Conservation (phyloP, 2,797 vertebrate species). For the Enteromius paludinosus region DNA sequence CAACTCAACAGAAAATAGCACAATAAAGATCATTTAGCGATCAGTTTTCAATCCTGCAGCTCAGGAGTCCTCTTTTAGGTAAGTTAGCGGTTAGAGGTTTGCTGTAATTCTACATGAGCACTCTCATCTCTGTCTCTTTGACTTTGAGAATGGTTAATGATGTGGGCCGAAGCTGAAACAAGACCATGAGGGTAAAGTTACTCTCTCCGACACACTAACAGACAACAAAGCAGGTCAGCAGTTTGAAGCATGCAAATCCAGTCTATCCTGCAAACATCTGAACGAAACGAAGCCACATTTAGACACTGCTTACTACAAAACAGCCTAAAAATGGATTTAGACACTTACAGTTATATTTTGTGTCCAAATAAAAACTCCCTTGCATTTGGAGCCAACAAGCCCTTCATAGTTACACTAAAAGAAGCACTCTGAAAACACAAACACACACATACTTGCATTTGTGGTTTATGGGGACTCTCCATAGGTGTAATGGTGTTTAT, state of each 20-base stretch:
- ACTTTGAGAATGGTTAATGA: conserved; percentile 53
- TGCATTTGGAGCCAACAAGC: not conserved
- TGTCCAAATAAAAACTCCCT: not conserved
- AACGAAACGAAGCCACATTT: not conserved
- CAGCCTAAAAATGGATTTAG: not conserved
- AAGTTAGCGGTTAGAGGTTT: not conserved
- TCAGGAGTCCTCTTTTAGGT: not conserved
- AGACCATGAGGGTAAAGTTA: conserved; percentile 51
- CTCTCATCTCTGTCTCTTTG: conserved; percentile 42
- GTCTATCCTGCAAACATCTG: not conserved
- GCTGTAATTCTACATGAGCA: conserved; percentile 42
- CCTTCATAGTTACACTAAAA: not conserved
- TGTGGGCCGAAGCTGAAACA: conserved; percentile 49
- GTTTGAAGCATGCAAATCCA: conserved; percentile 16
- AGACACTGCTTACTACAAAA: not conserved
- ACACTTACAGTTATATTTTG: not conserved
- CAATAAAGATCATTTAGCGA: not conserved
- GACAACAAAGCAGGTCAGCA: conserved; percentile 40
- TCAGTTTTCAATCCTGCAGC: not conserved
- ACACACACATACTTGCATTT: not conserved
- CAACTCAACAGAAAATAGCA: not conserved
- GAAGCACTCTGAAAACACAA: not conserved
- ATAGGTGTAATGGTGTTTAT: no score
- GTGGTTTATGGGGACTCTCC: no score
- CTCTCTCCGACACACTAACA: conserved; percentile 34